Evolutionary conservation across 2,797 vertebrate genomes (phyloP).

Genomic region (Myotis daubentonii): DNA sequence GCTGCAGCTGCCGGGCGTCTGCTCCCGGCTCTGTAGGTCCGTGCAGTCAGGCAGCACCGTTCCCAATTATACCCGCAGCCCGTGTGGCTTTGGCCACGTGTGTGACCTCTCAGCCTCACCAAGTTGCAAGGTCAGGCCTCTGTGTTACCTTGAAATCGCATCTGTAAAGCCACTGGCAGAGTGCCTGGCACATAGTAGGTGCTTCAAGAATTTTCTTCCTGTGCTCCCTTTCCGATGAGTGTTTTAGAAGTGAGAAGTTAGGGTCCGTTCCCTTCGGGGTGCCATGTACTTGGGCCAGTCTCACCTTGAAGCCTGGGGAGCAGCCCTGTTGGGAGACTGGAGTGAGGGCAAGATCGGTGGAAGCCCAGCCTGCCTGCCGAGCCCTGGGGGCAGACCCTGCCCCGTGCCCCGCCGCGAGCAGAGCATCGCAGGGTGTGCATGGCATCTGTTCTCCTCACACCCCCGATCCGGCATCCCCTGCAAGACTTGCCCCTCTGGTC

Average conservation of each 20-base stretch:
- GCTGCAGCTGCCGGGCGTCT: rapidly evolving
- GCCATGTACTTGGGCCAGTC: not conserved
- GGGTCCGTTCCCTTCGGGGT: not conserved
- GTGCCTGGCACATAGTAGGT: not conserved
- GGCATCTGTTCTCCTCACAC: not conserved
- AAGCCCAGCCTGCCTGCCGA: not conserved
- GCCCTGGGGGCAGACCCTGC: not conserved
- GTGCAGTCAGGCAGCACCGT: not conserved
- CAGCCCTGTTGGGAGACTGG: not conserved
- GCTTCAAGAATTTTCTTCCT: not conserved
- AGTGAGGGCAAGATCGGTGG: not conserved
- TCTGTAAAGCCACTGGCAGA: not conserved
- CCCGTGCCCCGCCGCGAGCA: not conserved
- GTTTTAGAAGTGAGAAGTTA: not conserved
- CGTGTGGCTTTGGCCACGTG: not conserved
- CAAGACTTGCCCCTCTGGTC: not conserved
- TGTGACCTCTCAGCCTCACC: not conserved
- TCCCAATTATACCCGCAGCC: not conserved
- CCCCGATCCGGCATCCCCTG: rapidly evolving
- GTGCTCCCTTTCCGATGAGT: not conserved
- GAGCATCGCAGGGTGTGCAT: not conserved
- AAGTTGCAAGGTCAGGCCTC: not conserved
- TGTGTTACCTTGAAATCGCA: not conserved
- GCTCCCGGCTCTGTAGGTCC: not conserved
- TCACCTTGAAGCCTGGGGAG: not conserved